Evolutionary conservation across 2,888 invertebrate species (phyloP).

Genomic region (Drosophila affinis): DNA sequence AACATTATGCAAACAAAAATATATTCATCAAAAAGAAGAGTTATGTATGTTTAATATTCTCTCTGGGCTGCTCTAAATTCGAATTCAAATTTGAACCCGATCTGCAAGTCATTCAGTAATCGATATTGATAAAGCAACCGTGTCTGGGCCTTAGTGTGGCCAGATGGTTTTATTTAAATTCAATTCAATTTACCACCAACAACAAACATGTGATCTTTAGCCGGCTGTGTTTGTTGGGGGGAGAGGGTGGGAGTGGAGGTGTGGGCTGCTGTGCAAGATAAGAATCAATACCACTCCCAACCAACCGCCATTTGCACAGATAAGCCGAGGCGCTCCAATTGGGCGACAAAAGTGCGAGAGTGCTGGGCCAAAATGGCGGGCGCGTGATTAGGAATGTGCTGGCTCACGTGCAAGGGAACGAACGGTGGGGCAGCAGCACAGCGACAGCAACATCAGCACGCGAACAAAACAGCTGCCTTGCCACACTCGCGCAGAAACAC

Average conservation of each 20-base stretch:
- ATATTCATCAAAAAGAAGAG: slow-evolving; percentile 44
- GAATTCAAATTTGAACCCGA: slow-evolving; percentile 2
- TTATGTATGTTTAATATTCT: background rate
- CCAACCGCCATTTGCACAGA: slow-evolving; percentile 57
- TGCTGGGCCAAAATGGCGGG: slow-evolving; percentile 51
- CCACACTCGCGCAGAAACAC: background rate
- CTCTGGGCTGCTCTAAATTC: background rate
- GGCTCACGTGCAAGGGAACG: background rate
- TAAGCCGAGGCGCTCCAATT: slow-evolving; percentile 57
- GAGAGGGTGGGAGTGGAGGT: background rate
- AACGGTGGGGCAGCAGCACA: background rate
- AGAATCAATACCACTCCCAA: slow-evolving; percentile 20
- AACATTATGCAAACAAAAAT: slow-evolving; percentile 56
- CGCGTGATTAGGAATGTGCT: slow-evolving; percentile 40
- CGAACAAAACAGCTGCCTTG: background rate
- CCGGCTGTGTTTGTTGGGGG: slow-evolving; percentile 8
- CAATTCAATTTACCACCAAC: background rate
- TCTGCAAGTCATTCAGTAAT: slow-evolving; percentile 1
- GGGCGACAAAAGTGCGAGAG: slow-evolving; percentile 25
- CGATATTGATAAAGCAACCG: slow-evolving; percentile 42
- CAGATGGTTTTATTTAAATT: background rate
- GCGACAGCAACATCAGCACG: background rate
- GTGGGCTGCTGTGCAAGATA: slow-evolving; percentile 41
- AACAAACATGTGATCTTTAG: slow-evolving; percentile 2
- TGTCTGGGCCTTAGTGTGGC: background rate